These are phyloP conservation scores for Diachasma alloeum DNA, from an alignment of 1,140 invertebrate genomes.

Conservation along the genomic window DNA sequence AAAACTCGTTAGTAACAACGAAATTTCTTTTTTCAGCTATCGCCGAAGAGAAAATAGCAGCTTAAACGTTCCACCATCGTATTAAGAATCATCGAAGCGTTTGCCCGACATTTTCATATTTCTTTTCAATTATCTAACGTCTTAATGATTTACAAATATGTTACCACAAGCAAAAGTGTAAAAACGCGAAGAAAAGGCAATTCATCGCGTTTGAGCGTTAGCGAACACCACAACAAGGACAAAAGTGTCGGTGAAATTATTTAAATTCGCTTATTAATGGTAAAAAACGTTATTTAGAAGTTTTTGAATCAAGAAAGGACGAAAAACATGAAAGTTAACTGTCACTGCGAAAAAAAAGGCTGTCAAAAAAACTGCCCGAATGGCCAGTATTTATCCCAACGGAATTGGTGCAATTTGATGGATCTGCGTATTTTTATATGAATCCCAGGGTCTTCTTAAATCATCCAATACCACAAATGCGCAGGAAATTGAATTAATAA, in stretches of 20 bases:
- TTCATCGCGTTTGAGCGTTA: background rate
- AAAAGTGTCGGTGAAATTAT: background rate
- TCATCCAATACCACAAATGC: background rate
- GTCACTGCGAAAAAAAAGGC: conserved; percentile 1
- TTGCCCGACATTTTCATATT: conserved; percentile 52
- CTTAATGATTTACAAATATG: conserved; percentile 57
- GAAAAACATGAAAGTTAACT: conserved; percentile 2
- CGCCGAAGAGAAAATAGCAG: conserved; percentile 49
- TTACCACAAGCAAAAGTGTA: conserved; percentile 41
- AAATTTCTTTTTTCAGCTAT: conserved; percentile 51
- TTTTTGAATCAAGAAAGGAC: background rate
- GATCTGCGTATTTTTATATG: conserved; percentile 12
- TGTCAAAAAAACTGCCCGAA: background rate
- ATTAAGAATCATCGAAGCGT: conserved; percentile 35
- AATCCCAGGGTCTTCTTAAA: background rate
- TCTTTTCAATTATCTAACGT: conserved; percentile 59
- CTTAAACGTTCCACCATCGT: conserved; percentile 34
- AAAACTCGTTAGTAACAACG: background rate
- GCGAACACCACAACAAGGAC: background rate
- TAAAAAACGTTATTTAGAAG: background rate
- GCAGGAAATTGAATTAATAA: background rate
- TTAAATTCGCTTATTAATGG: conserved; percentile 14
- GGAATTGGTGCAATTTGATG: conserved; percentile 26
- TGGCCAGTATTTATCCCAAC: conserved; percentile 25
- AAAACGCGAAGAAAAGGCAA: background rate